Evolutionary conservation across 2,113 vertebrate species (phyloP).

Genomic region (Chlorodrepanis virens): DNA sequence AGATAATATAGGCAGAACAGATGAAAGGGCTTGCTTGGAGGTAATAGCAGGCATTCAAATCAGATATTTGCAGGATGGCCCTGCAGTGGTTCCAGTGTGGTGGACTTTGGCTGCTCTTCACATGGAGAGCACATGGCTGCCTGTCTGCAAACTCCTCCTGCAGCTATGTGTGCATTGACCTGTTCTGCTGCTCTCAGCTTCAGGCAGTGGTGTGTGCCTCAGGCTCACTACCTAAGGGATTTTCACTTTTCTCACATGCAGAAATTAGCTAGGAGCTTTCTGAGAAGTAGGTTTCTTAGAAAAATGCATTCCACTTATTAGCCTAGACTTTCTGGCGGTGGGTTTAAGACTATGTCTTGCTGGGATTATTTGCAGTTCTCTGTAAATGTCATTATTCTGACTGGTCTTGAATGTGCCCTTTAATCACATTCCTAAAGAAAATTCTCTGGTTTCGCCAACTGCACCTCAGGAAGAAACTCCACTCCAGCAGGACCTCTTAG

Average conservation of each 20-base stretch:
- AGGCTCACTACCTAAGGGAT: background rate
- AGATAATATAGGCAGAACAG: background rate
- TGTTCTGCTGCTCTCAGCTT: conserved; percentile 17
- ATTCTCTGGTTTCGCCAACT: background rate
- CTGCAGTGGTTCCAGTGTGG: background rate
- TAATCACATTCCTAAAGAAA: background rate
- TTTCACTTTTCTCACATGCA: background rate
- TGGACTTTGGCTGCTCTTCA: background rate
- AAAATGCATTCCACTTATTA: background rate
- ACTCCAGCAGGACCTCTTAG: background rate
- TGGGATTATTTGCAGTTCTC: background rate
- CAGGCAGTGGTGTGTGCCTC: background rate
- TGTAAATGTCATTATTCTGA: background rate
- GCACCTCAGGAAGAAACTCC: background rate
- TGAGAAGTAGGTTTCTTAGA: background rate
- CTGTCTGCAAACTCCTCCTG: background rate
- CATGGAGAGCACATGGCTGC: fast-evolving
- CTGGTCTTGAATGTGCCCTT: background rate
- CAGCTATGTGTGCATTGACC: background rate
- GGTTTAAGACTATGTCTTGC: background rate
- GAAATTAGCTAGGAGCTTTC: background rate
- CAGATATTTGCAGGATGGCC: background rate
- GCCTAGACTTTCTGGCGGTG: background rate
- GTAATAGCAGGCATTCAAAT: background rate
- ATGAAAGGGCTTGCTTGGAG: background rate